Evolutionary conservation across 2,113 vertebrate genomes (phyloP).

Genomic region (Noturus placidus): DNA sequence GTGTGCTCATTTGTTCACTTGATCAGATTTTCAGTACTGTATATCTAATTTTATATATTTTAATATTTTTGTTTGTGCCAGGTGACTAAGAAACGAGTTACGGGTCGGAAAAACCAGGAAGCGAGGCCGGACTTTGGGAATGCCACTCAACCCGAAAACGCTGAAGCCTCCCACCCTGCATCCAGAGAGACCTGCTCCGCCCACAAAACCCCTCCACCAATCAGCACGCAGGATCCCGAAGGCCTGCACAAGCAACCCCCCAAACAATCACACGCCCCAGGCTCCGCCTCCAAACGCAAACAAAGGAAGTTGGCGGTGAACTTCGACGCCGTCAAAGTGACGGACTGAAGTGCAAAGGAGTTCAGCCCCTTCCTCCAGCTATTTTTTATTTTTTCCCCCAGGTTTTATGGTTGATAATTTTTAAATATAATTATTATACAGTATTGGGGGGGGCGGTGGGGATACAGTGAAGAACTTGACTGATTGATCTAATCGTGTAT

Average conservation of each 20-base stretch:
- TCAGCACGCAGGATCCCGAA: constrained; percentile 50
- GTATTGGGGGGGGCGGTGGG: not conserved
- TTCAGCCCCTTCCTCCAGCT: not conserved
- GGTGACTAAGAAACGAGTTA: constrained; percentile 96
- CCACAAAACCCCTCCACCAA: constrained; percentile 55
- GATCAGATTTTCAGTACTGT: not conserved
- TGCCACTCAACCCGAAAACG: constrained; percentile 64
- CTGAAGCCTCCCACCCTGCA: constrained; percentile 56
- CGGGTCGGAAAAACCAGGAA: constrained; percentile 84
- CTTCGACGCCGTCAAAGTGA: constrained; percentile 87
- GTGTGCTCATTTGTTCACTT: not conserved
- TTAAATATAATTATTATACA: constrained; percentile 16
- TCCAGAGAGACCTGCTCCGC: constrained; percentile 44
- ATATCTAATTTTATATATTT: not conserved
- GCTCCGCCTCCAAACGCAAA: constrained; percentile 86
- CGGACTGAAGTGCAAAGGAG: constrained; percentile 72
- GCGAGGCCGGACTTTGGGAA: constrained; percentile 74
- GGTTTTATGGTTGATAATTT: constrained; percentile 25
- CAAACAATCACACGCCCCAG: constrained; percentile 66
- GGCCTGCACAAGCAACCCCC: constrained; percentile 64
- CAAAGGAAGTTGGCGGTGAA: constrained; percentile 94
- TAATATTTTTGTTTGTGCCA: constrained; percentile 55
- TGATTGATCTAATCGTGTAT: not conserved
- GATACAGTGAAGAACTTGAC: not conserved
- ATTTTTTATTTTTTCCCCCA: too few species aligned